These are phyloP conservation scores for Yasuhikotakia modesta DNA, from an alignment of 2,797 vertebrate genomes.

Conservation along the genomic window DNA sequence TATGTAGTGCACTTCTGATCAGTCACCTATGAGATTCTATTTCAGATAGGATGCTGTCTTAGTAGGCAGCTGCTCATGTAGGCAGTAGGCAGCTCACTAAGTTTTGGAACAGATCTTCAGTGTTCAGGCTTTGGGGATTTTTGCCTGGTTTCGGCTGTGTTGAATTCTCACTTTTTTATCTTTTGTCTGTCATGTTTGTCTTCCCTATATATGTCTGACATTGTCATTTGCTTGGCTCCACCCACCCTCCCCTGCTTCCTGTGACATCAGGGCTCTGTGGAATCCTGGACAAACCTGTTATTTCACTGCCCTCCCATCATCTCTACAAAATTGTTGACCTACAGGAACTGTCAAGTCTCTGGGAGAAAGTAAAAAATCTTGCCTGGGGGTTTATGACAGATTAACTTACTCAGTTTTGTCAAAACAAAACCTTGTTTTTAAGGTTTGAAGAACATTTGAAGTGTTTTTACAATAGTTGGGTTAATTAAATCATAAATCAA, in stretches of 20 bases:
- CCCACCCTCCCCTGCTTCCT: slow-evolving; percentile 61
- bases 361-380: slow-evolving; percentile 20
- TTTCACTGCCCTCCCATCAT: slow-evolving; percentile 53
- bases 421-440: no score
- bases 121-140: background rate
- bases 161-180: slow-evolving; percentile 45
- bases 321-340: slow-evolving; percentile 41
- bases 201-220: slow-evolving; percentile 32
- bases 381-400: no score
- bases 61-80: no score
- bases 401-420: no score
- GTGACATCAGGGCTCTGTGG: slow-evolving; percentile 65
- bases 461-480: background rate
- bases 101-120: slow-evolving; percentile 1
- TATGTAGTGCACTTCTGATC: background rate
- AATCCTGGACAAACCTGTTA: slow-evolving; percentile 62
- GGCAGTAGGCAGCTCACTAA: background rate
- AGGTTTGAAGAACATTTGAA: no score
- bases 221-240: slow-evolving; percentile 64
- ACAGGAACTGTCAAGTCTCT: slow-evolving; percentile 64
- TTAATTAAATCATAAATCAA: no score
- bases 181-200: slow-evolving; percentile 46
- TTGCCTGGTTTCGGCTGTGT: slow-evolving; percentile 53
- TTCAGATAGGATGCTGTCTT: no score
- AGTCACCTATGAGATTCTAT: no score